Conservation (phyloP, 2,113 vertebrate genomes). For the Mus pahari region DNA sequence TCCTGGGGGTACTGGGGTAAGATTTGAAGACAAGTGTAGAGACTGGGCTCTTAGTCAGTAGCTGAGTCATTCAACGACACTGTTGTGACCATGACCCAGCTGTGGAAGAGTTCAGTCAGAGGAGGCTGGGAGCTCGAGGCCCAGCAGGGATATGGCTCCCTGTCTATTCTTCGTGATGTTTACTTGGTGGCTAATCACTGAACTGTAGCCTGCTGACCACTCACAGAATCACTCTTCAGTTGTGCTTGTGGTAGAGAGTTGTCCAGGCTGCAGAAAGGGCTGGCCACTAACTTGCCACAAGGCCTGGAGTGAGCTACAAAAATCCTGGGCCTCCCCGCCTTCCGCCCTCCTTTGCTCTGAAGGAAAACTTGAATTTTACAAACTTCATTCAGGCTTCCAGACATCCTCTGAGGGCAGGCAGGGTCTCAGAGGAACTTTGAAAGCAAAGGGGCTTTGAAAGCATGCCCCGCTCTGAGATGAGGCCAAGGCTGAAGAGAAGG, state of each 20-base stretch:
- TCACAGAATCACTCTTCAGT: not conserved
- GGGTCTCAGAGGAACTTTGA: not conserved
- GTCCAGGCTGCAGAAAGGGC: not conserved
- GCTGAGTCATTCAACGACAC: not conserved
- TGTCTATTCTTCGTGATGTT: not conserved
- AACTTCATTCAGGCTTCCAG: not conserved
- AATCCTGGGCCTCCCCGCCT: not conserved
- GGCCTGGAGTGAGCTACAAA: not conserved
- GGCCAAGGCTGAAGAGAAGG: not conserved
- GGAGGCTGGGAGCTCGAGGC: not conserved
- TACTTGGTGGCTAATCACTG: not conserved
- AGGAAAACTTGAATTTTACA: not conserved
- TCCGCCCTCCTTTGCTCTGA: not conserved
- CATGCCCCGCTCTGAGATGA: not conserved
- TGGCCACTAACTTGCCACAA: not conserved
- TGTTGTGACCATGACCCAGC: not conserved
- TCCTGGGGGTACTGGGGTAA: not conserved
- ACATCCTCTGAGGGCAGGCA: not conserved
- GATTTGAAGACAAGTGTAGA: not conserved
- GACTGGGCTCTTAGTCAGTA: not conserved
- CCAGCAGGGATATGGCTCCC: not conserved
- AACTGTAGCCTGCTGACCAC: not conserved
- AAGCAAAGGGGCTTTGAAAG: not conserved
- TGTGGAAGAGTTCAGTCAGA: not conserved
- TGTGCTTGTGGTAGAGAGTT: accelerated